Percentiles rank a stretch among this genome's conserved stretches.
Conservation (phyloP, 2,113 vertebrate genomes). For the Electrona antarctica region DNA sequence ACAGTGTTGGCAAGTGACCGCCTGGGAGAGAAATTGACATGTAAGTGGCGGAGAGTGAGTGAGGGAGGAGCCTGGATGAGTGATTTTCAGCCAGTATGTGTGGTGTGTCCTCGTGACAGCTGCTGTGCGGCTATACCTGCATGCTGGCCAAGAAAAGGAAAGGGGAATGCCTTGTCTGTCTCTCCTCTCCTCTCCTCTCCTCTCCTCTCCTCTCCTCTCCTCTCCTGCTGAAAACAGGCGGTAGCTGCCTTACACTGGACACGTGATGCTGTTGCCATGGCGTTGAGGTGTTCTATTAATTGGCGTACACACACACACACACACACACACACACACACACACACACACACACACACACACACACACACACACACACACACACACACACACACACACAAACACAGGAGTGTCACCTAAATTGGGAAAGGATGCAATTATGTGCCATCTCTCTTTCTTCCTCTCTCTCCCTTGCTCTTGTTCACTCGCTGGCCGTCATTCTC, state of each 20-base stretch:
- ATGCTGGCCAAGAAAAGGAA: constrained; percentile 49
- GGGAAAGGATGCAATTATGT: constrained; percentile 21
- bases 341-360: constrained; percentile 4
- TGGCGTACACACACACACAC: constrained; percentile 44
- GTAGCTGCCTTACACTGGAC: constrained; percentile 53
- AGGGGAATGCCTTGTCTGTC: constrained; percentile 65
- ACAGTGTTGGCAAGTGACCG: constrained; percentile 54
- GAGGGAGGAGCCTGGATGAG: background rate
- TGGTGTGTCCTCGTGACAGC: constrained; percentile 69
- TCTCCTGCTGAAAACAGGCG: constrained; percentile 28
- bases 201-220: constrained; percentile 20
- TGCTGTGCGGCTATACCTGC: constrained; percentile 63
- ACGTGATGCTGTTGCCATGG: constrained; percentile 83
- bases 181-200: constrained; percentile 5
- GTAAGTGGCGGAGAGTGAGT: constrained; percentile 47
- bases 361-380: background rate
- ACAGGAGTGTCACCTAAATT: background rate
- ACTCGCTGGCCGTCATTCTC: no score
- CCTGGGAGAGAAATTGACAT: constrained; percentile 62
- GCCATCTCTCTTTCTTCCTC: background rate
- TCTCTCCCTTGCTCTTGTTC: background rate
- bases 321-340: constrained; percentile 18
- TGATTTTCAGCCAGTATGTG: constrained; percentile 43
- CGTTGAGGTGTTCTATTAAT: constrained; percentile 71
- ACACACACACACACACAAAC: constrained; percentile 6